These are phyloP conservation scores for Neofelis nebulosa DNA, from an alignment of 2,113 vertebrate species.

Conservation along the genomic window DNA sequence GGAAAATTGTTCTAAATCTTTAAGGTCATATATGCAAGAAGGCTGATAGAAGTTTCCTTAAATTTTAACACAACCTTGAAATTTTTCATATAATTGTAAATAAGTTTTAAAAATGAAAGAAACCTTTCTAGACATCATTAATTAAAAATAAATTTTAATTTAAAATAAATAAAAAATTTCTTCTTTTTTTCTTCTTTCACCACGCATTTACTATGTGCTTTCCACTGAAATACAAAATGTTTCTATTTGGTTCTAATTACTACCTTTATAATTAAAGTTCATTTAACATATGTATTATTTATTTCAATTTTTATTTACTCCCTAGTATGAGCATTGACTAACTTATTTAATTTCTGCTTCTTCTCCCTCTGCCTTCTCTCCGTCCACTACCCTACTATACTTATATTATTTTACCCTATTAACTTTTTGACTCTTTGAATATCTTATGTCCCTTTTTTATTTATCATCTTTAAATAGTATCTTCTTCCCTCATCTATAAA, in stretches of 20 bases:
- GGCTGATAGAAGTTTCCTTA: neutral
- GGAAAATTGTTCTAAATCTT: neutral
- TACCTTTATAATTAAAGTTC: neutral
- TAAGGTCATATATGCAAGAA: neutral
- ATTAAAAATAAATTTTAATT: neutral
- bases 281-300: neutral
- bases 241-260: neutral
- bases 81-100: neutral
- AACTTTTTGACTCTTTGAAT: neutral
- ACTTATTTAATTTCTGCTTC: neutral
- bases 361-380: neutral
- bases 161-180: neutral
- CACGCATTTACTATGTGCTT: neutral
- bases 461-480: neutral
- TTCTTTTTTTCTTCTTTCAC: neutral
- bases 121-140: neutral
- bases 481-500: neutral
- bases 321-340: neutral
- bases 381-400: neutral
- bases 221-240: neutral
- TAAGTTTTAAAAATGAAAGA: conserved; percentile 18
- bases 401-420: neutral
- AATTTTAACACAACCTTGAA: neutral
- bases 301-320: neutral
- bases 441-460: neutral